Evolutionary conservation across 1,140 invertebrate genomes (phyloP).

Genomic region (Pissodes strobi): DNA sequence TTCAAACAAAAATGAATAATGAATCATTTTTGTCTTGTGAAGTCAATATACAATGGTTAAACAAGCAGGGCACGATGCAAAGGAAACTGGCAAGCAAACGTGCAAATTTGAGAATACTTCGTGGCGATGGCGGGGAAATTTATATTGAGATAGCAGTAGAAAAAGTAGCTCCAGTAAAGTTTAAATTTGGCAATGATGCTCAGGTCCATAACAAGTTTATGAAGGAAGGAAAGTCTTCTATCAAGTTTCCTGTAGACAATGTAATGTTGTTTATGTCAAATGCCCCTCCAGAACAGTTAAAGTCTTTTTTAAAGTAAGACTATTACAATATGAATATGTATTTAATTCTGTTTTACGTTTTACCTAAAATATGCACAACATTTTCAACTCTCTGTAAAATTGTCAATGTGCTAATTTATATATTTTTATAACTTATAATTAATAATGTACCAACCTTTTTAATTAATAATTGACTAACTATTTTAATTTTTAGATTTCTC

Average conservation of each 20-base stretch:
- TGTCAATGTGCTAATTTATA: too few species aligned
- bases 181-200: slow-evolving; percentile 68
- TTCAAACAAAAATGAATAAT: slow-evolving; percentile 33
- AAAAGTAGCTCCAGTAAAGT: slow-evolving; percentile 64
- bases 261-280: slow-evolving; percentile 85
- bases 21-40: slow-evolving; percentile 61
- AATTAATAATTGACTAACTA: too few species aligned
- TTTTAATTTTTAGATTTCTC: too few species aligned
- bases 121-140: slow-evolving; percentile 79
- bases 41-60: slow-evolving; percentile 68
- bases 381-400: too few species aligned
- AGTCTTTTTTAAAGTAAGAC: slow-evolving; percentile 66
- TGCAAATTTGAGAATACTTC: slow-evolving; percentile 67
- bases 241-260: slow-evolving; percentile 77
- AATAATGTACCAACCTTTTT: too few species aligned
- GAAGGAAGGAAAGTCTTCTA: slow-evolving; percentile 87
- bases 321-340: too few species aligned
- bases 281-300: slow-evolving; percentile 81
- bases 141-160: slow-evolving; percentile 70
- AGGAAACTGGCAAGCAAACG: slow-evolving; percentile 68
- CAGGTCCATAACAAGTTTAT: slow-evolving; percentile 88
- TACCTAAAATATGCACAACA: too few species aligned
- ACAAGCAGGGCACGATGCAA: slow-evolving; percentile 64
- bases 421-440: too few species aligned
- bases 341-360: too few species aligned